phyloP scores from a whole-genome alignment of 2,113 vertebrate species.

The Tragelaphus buxtoni region DNA sequence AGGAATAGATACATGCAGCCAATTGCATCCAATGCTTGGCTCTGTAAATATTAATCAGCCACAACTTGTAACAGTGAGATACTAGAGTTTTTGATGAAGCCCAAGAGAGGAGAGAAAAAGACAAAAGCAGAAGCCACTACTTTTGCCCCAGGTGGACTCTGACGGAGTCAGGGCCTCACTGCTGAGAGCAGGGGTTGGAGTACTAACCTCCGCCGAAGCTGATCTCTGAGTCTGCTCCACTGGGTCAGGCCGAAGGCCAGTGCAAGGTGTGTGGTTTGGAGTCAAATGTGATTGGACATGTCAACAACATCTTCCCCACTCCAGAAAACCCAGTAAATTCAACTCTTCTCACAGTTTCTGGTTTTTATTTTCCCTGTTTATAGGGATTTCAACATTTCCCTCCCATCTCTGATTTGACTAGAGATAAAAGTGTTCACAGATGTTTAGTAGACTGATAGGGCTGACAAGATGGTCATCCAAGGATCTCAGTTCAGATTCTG shows the following conservation, averaged over 20 bases:
- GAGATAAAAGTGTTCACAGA: neutral
- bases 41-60: neutral
- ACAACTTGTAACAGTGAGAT: neutral
- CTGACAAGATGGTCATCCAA: neutral
- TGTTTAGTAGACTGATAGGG: fast-evolving
- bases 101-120: neutral
- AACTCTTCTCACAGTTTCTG: neutral
- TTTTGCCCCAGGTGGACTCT: neutral
- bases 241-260: neutral
- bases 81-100: neutral
- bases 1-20: neutral
- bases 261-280: neutral
- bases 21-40: fast-evolving
- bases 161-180: fast-evolving
- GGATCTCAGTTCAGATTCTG: neutral
- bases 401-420: neutral
- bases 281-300: neutral
- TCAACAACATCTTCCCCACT: neutral
- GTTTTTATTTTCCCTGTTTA: neutral
- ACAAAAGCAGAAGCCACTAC: fast-evolving
- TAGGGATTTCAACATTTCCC: neutral
- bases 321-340: neutral
- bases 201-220: neutral
- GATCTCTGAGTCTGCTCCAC: too few species aligned
- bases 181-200: neutral